phyloP scores from a whole-genome alignment of 2,113 vertebrate genomes.

The Brienomyrus longianalis region DNA sequence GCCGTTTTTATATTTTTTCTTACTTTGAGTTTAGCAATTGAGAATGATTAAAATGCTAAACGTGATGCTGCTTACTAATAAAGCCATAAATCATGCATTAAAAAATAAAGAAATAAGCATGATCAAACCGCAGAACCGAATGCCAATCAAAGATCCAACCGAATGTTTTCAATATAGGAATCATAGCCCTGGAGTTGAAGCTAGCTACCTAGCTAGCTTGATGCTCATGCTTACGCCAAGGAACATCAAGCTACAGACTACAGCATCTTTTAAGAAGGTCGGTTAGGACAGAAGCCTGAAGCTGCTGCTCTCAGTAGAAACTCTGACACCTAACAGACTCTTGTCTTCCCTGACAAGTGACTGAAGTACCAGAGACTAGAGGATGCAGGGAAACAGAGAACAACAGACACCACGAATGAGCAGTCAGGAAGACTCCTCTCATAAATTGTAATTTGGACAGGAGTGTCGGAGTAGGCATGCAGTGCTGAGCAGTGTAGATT shows the following conservation, averaged over 20 bases:
- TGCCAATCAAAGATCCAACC: background rate
- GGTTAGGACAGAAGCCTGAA: background rate
- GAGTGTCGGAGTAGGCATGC: background rate
- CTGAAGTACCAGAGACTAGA: too few relatives aligned
- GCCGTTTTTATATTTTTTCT: constrained; percentile 12
- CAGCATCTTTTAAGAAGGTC: background rate
- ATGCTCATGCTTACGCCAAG: background rate
- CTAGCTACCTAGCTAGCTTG: too few relatives aligned
- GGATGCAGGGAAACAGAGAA: background rate
- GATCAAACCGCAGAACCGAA: constrained; percentile 3
- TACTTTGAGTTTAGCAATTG: background rate
- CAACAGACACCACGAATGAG: background rate
- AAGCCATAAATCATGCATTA: constrained; percentile 12
- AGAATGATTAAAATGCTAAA: constrained; percentile 15
- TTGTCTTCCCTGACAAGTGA: background rate
- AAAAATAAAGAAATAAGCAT: background rate
- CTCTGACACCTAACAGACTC: background rate
- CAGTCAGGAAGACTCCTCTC: background rate
- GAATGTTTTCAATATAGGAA: background rate
- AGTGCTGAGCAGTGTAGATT: background rate
- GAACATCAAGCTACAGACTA: background rate
- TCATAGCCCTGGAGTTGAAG: background rate
- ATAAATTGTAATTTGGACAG: background rate
- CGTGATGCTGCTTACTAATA: constrained; percentile 14
- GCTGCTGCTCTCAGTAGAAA: background rate